phyloP scores from a whole-genome alignment of 1,140 invertebrate genomes.

The Brachionus rotundiformis region DNA sequence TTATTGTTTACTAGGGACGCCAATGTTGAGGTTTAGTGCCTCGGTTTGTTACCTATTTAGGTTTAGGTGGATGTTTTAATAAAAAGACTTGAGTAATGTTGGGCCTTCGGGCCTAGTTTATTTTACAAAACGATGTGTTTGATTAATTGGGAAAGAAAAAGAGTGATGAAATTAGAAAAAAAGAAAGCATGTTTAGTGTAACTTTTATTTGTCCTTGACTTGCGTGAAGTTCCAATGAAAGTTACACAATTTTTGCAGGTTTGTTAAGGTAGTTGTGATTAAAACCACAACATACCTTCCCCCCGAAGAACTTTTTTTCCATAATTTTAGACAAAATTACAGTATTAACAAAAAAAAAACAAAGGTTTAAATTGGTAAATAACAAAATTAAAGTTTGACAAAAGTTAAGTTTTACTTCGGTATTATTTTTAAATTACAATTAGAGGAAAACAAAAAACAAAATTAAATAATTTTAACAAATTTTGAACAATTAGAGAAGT shows the following conservation, averaged over 20 bases:
- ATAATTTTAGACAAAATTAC: not conserved
- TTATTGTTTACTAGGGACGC: not conserved
- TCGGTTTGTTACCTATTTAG: not conserved
- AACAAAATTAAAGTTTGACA: no score
- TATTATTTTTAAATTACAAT: not conserved
- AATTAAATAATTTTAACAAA: not conserved
- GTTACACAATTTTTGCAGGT: not conserved
- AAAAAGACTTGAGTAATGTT: not conserved
- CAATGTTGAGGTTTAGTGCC: not conserved
- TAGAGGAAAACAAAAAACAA: not conserved
- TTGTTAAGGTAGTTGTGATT: not conserved
- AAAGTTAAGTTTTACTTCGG: no score
- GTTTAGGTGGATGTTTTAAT: not conserved
- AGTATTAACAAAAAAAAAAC: not conserved
- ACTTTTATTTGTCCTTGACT: not conserved
- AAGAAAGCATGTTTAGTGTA: constrained; percentile 13
- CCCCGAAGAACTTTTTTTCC: not conserved
- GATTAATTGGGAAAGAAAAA: no score
- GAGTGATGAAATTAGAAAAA: not conserved
- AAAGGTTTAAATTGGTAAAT: not conserved
- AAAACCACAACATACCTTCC: constrained; percentile 9
- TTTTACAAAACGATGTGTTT: not conserved
- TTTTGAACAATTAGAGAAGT: no score
- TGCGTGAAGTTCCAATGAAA: not conserved
- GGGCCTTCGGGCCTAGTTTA: not conserved